A percentile compares a stretch with the other conserved stretches of the same genome.
phyloP scores from a whole-genome alignment of 2,888 invertebrate genomes.

The Erebia palarica region DNA sequence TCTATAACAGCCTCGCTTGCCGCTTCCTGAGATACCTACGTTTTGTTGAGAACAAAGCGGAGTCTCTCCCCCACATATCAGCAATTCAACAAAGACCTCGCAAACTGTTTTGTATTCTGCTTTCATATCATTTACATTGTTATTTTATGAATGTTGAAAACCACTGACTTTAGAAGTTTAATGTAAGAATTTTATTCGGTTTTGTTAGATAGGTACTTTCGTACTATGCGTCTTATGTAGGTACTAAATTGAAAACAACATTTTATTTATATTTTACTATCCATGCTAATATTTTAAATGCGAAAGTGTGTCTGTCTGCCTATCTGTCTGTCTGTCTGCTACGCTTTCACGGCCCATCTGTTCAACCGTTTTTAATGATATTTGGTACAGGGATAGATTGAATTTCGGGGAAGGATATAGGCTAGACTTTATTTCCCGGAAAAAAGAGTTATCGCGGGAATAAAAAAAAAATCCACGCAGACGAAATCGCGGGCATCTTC shows the following conservation, averaged over 20 bases:
- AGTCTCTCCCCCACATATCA: constrained; percentile 32
- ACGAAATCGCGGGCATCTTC: too few relatives aligned
- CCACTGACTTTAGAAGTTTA: constrained; percentile 12
- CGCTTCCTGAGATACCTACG: constrained; percentile 38
- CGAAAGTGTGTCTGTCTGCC: too few relatives aligned
- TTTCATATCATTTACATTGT: constrained; percentile 35
- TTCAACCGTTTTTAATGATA: too few relatives aligned
- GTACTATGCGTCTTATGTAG: background rate
- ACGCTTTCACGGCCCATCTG: too few relatives aligned
- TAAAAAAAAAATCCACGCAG: too few relatives aligned
- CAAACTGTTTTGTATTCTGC: constrained; percentile 37
- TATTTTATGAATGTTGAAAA: constrained; percentile 32
- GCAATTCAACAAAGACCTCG: constrained; percentile 33
- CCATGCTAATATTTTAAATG: too few relatives aligned
- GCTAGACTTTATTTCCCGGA: too few relatives aligned
- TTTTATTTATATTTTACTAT: background rate
- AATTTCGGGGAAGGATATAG: too few relatives aligned
- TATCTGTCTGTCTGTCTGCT: too few relatives aligned
- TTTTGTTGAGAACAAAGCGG: constrained; percentile 38
- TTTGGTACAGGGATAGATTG: too few relatives aligned
- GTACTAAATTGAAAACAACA: background rate
- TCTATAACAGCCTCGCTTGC: constrained; percentile 31
- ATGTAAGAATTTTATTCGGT: constrained; percentile 9
- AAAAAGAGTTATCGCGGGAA: too few relatives aligned
- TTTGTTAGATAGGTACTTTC: background rate